phyloP scores from a whole-genome alignment of 92 coral and sea anemone species.

The Anthopleura xanthogrammica region DNA sequence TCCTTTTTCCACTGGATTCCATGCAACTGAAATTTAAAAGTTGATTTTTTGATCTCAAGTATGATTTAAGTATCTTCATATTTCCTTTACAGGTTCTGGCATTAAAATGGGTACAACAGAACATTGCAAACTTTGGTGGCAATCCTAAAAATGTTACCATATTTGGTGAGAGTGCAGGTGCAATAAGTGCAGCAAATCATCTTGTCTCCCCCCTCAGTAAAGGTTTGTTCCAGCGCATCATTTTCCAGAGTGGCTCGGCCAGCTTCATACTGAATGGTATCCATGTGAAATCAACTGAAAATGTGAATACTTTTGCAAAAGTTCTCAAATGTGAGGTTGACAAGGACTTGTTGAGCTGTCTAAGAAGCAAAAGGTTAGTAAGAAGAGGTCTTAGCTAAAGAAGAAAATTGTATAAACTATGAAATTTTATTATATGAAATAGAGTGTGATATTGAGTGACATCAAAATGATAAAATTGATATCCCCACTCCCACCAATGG shows the following conservation, averaged over 20 bases:
- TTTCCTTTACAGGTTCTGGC: constrained; percentile 26
- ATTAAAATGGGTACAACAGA: constrained; percentile 50
- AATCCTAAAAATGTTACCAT: constrained; percentile 47
- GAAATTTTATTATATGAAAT: too few relatives aligned
- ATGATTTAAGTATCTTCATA: neutral
- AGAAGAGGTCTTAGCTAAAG: constrained; percentile 11
- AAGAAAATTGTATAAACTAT: too few relatives aligned
- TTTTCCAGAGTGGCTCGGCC: constrained; percentile 53
- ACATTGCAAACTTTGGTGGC: constrained; percentile 53
- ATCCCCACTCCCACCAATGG: too few relatives aligned
- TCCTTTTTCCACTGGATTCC: neutral
- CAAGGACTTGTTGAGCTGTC: constrained; percentile 8
- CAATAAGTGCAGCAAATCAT: constrained; percentile 35
- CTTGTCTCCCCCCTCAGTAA: constrained; percentile 47
- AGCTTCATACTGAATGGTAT: neutral
- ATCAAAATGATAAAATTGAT: too few relatives aligned
- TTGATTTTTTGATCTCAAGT: too few relatives aligned
- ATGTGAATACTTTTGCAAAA: constrained; percentile 10
- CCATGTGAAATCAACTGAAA: neutral
- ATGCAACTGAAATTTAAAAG: neutral
- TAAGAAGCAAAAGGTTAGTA: constrained; percentile 20
- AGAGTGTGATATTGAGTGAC: too few relatives aligned
- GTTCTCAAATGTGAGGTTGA: constrained; percentile 19
- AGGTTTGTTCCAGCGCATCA: constrained; percentile 49
- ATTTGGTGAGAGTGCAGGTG: constrained; percentile 61